These are phyloP conservation scores for Tenebrio molitor DNA, from an alignment of 1,140 invertebrate species.

Conservation along the genomic window DNA sequence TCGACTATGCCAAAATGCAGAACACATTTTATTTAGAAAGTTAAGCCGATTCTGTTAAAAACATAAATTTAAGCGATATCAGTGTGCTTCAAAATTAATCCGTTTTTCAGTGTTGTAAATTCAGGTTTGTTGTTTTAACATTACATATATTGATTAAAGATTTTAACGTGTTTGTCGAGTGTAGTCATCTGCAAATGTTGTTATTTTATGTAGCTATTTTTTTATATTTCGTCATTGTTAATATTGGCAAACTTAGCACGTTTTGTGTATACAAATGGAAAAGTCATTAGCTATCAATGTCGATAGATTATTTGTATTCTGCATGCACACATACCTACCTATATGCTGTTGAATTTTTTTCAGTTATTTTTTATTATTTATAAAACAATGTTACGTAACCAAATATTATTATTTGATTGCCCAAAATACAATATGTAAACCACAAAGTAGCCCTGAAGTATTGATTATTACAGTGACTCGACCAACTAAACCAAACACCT, in stretches of 20 bases:
- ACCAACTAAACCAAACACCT: too few relatives aligned
- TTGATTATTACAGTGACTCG: too few relatives aligned
- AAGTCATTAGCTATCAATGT: slow-evolving; percentile 21
- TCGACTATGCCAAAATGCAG: slow-evolving; percentile 6
- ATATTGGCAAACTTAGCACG: background rate
- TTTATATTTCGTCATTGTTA: background rate
- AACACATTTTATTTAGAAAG: slow-evolving; percentile 12
- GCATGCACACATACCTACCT: background rate
- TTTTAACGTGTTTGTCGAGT: too few relatives aligned
- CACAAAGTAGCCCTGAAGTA: slow-evolving; percentile 1
- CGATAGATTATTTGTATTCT: slow-evolving; percentile 1
- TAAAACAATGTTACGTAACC: slow-evolving; percentile 6
- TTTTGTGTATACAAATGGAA: slow-evolving; percentile 13
- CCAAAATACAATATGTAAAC: slow-evolving; percentile 15
- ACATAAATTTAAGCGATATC: too few relatives aligned
- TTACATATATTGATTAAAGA: too few relatives aligned
- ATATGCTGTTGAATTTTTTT: slow-evolving; percentile 32
- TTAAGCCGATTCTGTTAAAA: too few relatives aligned
- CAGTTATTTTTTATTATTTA: background rate
- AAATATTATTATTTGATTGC: slow-evolving; percentile 32
- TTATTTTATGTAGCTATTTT: background rate
- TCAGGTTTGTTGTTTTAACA: too few relatives aligned
- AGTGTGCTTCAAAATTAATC: too few relatives aligned
- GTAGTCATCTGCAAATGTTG: too few relatives aligned
- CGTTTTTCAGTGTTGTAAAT: too few relatives aligned